These are phyloP conservation scores for Drosophila nr. perissopoda DNA, from an alignment of 2,888 invertebrate species.

Conservation along the genomic window DNA sequence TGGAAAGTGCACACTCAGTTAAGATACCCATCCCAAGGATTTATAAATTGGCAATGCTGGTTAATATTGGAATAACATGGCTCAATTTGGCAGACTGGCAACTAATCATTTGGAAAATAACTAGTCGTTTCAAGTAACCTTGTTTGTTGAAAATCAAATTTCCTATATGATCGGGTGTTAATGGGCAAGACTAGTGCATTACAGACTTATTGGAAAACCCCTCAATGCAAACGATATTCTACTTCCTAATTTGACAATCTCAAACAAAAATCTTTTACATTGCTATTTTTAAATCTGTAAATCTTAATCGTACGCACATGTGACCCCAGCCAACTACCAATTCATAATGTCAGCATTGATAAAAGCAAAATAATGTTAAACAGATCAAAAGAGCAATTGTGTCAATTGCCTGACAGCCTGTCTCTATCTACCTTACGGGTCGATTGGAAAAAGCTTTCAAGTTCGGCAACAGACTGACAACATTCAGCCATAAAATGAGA, in stretches of 20 bases:
- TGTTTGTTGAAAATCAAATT: background rate
- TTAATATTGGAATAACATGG: background rate
- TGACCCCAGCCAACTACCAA: background rate
- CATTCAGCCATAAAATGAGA: conserved; percentile 15
- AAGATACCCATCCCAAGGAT: background rate
- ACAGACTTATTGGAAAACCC: background rate
- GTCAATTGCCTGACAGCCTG: conserved; percentile 45
- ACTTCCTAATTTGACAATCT: background rate
- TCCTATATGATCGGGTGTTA: background rate
- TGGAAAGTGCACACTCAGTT: background rate
- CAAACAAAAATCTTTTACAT: background rate
- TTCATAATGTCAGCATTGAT: background rate
- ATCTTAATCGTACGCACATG: background rate
- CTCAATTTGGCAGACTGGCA: background rate
- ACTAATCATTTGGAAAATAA: background rate
- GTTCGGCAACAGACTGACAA: conserved; percentile 26
- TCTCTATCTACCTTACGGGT: conserved; percentile 8
- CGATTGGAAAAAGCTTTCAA: conserved; percentile 32
- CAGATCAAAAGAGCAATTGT: conserved; percentile 65
- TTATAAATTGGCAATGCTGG: background rate
- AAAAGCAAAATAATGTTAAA: conserved; percentile 34
- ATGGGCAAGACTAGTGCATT: background rate
- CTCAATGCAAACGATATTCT: background rate
- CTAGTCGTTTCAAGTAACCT: background rate
- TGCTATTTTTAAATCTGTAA: background rate